phyloP scores from a whole-genome alignment of 2,797 vertebrate genomes.

The Parambassis ranga region DNA sequence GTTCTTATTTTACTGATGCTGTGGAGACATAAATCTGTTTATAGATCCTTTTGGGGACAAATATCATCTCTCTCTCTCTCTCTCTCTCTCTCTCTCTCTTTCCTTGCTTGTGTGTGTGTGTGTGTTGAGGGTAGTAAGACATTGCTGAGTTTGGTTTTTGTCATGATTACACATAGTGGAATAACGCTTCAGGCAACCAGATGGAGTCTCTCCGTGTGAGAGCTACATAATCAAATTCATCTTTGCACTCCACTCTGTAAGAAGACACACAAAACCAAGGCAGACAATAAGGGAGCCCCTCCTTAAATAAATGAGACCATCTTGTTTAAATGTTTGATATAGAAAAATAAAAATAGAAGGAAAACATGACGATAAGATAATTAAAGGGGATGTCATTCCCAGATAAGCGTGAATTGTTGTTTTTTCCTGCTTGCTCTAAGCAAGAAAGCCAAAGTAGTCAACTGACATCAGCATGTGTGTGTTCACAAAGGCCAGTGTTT shows the following conservation, averaged over 20 bases:
- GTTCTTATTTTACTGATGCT: neutral
- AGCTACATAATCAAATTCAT: constrained; percentile 46
- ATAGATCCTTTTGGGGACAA: neutral
- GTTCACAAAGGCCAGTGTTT: neutral
- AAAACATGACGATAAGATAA: too few relatives aligned
- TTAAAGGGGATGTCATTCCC: too few relatives aligned
- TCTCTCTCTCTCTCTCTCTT: too few relatives aligned
- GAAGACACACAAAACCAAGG: neutral
- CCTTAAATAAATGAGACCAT: neutral
- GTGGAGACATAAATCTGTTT: neutral
- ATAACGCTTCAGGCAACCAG: constrained; percentile 64
- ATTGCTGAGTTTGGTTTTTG: constrained; percentile 52
- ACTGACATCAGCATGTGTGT: neutral
- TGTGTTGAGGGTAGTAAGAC: constrained; percentile 40
- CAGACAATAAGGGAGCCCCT: neutral
- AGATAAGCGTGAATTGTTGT: neutral
- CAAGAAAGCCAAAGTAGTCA: neutral
- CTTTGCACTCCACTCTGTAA: constrained; percentile 22
- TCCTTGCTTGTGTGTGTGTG: neutral
- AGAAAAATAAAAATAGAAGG: too few relatives aligned
- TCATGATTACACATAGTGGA: constrained; percentile 71
- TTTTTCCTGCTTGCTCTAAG: neutral
- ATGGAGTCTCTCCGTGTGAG: constrained; percentile 65
- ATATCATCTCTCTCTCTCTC: neutral
- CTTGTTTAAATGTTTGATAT: too few relatives aligned